Base-by-base conservation (phyloP, 2,797 vertebrate genomes). In the Ptychobarbus kaznakovi region DNA sequence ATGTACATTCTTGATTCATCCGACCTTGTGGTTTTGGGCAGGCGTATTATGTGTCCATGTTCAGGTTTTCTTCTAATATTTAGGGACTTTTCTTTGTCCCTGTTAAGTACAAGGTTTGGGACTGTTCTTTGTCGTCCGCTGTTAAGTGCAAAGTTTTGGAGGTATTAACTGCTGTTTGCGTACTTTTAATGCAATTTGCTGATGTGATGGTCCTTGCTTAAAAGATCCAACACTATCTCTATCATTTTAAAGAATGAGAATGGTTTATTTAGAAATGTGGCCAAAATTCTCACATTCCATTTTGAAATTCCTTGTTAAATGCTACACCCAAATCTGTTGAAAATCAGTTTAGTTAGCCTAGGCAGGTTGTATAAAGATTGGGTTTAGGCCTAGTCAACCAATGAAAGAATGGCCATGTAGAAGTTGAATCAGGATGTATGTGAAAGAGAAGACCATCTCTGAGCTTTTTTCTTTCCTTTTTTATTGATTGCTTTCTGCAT, bases 21-120 rank as follows among this genome's bases (percentile, higher is more conserved):
- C 32, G 32, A 68, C 65, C 65, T 38, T 68, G 65, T 68, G 65
- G 65, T 68, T 68, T 68, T 38, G 65, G 32, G 65, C 65, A 68
- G 65, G 65, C 32, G 7, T 68, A 68, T 68, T 68, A 68, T 38
- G 65, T 68, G 32, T 68, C 65, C 65, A 68, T 68, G 32, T 68
- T 68, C 65, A 68, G 65, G 65, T n/a, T n/a, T 68, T 68, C 15
- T 68, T 7, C 32, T 68, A 68, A 18, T 68, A 38, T 35, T 38
- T 18, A 68, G 65, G 32, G 65, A 68, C 65, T 68, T 32, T 68
- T 68, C 65, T 68, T 18, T 68, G 65, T 68, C 63, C 63, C 63
- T 35, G 63, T 35, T 35, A 28, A 2, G 63, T 66, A 13, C 13
- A 4, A 25, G 22, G 28, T 66, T 66, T 46, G 44, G 44, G 44